Conservation (phyloP, 2,888 invertebrate species). For the Zele albiditarsus region DNA sequence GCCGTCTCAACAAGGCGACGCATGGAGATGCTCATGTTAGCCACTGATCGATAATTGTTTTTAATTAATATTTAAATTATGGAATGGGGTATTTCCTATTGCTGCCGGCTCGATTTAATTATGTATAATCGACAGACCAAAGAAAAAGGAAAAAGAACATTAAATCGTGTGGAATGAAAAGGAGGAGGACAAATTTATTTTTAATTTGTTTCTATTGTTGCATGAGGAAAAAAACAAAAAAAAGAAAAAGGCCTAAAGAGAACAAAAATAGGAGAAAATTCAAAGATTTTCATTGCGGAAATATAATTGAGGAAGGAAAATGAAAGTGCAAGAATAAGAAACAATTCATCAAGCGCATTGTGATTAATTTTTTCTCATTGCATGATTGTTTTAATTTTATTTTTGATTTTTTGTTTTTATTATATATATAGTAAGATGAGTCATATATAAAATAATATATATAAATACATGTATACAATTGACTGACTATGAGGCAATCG, state of each 20-base stretch:
- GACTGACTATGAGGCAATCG: constrained; percentile 3
- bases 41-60: constrained; percentile 27
- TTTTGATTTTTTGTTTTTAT: neutral
- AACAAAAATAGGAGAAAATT: constrained; percentile 33
- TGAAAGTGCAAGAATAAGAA: constrained; percentile 51
- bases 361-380: constrained; percentile 54
- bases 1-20: constrained; percentile 64
- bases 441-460: neutral
- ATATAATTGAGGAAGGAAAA: constrained; percentile 31
- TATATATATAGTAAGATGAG: neutral
- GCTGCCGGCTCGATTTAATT: neutral
- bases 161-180: constrained; percentile 24
- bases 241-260: neutral
- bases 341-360: constrained; percentile 64
- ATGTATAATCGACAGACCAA: neutral
- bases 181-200: constrained; percentile 29
- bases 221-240: neutral
- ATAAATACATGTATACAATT: neutral
- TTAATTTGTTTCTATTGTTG: neutral
- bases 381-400: constrained; percentile 40
- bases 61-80: constrained; percentile 9
- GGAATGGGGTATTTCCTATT: neutral
- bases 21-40: constrained; percentile 67
- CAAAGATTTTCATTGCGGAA: constrained; percentile 31
- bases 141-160: neutral